Evolutionary conservation across 2,113 vertebrate species (phyloP).

Genomic region (Hippolais icterina): DNA sequence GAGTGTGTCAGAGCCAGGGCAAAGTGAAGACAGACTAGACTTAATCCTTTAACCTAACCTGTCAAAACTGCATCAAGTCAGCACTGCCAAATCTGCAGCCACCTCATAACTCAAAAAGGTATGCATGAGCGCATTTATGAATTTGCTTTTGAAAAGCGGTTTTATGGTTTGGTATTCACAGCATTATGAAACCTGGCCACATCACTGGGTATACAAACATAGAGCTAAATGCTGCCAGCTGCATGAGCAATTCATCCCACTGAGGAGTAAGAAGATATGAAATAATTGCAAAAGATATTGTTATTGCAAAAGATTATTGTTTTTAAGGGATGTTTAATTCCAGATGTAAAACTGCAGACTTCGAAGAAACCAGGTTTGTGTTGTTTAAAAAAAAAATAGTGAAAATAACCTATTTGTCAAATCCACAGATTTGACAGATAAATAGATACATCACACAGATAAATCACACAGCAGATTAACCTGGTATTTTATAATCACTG

Average conservation of each 20-base stretch:
- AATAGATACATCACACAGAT: too few species aligned
- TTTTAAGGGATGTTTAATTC: slow-evolving; percentile 9
- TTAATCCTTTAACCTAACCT: slow-evolving; percentile 76
- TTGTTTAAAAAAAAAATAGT: background rate
- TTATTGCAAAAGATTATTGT: background rate
- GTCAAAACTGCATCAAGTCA: slow-evolving; percentile 72
- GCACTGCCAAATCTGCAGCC: slow-evolving; percentile 67
- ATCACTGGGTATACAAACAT: background rate
- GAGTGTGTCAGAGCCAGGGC: slow-evolving; percentile 72
- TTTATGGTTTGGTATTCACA: slow-evolving; percentile 59
- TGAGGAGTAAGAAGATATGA: background rate
- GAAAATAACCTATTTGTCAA: background rate
- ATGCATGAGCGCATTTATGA: slow-evolving; percentile 68
- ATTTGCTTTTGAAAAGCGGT: slow-evolving; percentile 64
- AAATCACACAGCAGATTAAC: background rate
- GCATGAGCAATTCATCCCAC: slow-evolving; percentile 19
- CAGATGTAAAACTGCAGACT: background rate
- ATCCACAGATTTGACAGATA: too few species aligned
- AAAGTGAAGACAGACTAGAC: slow-evolving; percentile 73
- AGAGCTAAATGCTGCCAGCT: slow-evolving; percentile 21
- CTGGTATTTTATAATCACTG: background rate
- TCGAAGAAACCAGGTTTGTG: background rate
- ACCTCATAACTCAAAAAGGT: slow-evolving; percentile 73
- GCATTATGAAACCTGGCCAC: slow-evolving; percentile 42
- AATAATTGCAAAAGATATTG: background rate